Evolutionary conservation across 2,113 vertebrate species (phyloP).

Genomic region (Lepidothrix coronata): DNA sequence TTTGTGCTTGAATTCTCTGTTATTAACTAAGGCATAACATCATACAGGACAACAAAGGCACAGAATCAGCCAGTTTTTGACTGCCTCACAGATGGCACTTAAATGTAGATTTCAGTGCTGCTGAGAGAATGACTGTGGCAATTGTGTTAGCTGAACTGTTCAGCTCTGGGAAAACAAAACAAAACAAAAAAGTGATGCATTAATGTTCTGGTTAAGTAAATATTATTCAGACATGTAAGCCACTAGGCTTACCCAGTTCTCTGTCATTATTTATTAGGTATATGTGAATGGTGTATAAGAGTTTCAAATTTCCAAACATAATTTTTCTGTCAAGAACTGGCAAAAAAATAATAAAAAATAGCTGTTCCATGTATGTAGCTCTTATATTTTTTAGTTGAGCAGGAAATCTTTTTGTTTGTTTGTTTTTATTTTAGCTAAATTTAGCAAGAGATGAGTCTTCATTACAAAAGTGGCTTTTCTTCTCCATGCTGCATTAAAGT

Average conservation of each 20-base stretch:
- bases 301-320: slow-evolving; percentile 39
- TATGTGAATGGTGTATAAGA: not conserved
- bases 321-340: slow-evolving; percentile 49
- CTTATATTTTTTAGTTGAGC: not conserved
- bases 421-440: not conserved
- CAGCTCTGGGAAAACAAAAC: not conserved
- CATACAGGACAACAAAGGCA: slow-evolving; percentile 58
- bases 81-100: slow-evolving; percentile 75
- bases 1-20: slow-evolving; percentile 49
- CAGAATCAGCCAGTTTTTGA: slow-evolving; percentile 61
- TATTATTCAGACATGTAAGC: slow-evolving; percentile 44
- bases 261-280: slow-evolving; percentile 53
- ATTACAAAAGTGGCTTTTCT: not conserved
- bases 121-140: slow-evolving; percentile 46
- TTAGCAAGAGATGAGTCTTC: not conserved
- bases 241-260: not conserved
- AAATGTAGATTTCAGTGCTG: slow-evolving; percentile 60
- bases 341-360: slow-evolving; percentile 13
- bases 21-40: slow-evolving; percentile 74
- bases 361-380: not conserved
- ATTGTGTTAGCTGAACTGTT: slow-evolving; percentile 45
- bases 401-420: not conserved
- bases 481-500: not conserved
- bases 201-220: slow-evolving; percentile 40
- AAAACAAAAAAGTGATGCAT: not conserved